A percentile compares a stretch with the other conserved stretches of the same genome.
Conservation (phyloP, 1,140 invertebrate genomes). For the Pogonomyrmex barbatus region DNA sequence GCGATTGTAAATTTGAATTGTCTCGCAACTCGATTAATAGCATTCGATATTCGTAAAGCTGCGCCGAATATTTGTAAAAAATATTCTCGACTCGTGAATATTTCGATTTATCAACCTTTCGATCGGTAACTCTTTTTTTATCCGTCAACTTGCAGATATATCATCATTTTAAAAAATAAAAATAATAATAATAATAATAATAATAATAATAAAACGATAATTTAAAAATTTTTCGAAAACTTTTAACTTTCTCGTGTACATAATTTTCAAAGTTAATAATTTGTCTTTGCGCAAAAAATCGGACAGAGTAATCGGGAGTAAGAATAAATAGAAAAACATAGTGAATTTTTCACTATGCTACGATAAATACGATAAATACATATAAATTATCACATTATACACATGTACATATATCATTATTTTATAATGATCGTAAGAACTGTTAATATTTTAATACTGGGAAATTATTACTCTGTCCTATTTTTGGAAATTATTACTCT, state of each 20-base stretch:
- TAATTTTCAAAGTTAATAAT: conserved; percentile 14
- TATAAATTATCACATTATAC: neutral
- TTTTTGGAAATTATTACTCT: conserved; percentile 3
- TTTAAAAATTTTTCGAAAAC: conserved; percentile 7
- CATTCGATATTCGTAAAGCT: conserved; percentile 9
- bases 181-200: neutral
- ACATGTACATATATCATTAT: neutral
- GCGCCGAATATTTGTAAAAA: neutral
- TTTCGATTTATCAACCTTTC: conserved; percentile 23
- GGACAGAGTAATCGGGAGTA: neutral
- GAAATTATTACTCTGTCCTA: neutral
- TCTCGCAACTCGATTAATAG: conserved; percentile 25
- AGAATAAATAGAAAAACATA: neutral
- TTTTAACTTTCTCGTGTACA: neutral
- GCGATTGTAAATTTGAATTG: conserved; percentile 42
- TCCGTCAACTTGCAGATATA: neutral
- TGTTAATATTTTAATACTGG: neutral
- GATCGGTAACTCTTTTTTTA: neutral
- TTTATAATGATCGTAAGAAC: neutral
- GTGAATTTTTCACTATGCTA: neutral
- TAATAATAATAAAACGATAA: neutral
- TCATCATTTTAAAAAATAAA: neutral
- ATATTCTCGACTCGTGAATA: conserved; percentile 8
- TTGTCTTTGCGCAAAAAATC: neutral
- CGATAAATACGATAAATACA: neutral